These are phyloP conservation scores for Takifugu bimaculatus DNA, from an alignment of 2,113 vertebrate species.

Conservation along the genomic window DNA sequence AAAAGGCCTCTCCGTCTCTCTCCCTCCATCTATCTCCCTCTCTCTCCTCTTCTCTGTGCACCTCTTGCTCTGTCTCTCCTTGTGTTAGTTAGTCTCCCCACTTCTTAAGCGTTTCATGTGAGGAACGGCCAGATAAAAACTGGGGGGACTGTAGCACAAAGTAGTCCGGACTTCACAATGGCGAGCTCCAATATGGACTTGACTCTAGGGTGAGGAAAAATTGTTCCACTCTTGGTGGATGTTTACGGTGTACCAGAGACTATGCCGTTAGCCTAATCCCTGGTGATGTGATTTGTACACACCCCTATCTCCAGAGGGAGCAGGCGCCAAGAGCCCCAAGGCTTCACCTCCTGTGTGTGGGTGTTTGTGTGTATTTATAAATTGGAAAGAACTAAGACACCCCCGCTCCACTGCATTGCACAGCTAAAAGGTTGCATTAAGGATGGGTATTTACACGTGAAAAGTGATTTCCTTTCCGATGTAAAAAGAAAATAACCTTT, in stretches of 20 bases:
- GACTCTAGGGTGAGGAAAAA: conserved; percentile 61
- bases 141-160: conserved; percentile 52
- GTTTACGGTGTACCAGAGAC: conserved; percentile 75
- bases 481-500: conserved; percentile 64
- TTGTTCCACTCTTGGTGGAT: conserved; percentile 78
- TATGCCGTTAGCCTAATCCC: conserved; percentile 79
- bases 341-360: conserved; percentile 39
- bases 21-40: conserved; percentile 28
- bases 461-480: conserved; percentile 75
- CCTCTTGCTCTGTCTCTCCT: conserved; percentile 49
- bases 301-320: conserved; percentile 75
- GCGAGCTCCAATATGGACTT: conserved; percentile 69
- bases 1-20: conserved; percentile 58
- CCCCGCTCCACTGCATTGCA: conserved; percentile 67
- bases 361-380: conserved; percentile 49
- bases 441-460: conserved; percentile 76
- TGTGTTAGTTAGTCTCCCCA: conserved; percentile 65
- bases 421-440: conserved; percentile 76
- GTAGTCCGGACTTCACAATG: conserved; percentile 67
- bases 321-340: conserved; percentile 59
- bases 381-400: conserved; percentile 63
- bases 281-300: conserved; percentile 81
- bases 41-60: conserved; percentile 3
- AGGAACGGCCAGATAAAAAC: conserved; percentile 69
- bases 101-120: conserved; percentile 71